Evolutionary conservation across 2,113 vertebrate species (phyloP).

Genomic region (Miniopterus natalensis): DNA sequence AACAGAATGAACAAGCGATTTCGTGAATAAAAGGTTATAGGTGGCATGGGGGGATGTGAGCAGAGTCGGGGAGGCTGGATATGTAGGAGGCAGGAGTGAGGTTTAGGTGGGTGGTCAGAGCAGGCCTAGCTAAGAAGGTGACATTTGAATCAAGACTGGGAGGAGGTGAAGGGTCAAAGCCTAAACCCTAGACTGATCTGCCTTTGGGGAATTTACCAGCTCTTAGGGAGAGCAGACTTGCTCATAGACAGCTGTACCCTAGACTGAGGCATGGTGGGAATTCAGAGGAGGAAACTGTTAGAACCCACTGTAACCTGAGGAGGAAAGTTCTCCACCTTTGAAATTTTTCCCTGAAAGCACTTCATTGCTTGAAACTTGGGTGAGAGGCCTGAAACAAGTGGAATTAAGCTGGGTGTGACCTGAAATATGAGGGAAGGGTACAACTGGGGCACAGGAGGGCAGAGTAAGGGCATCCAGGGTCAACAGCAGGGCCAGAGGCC

Average conservation of each 20-base stretch:
- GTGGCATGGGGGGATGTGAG: too few species aligned
- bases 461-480: not conserved
- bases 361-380: not conserved
- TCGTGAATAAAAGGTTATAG: not conserved
- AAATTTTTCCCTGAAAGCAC: not conserved
- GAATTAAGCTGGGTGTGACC: not conserved
- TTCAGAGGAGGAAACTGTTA: not conserved
- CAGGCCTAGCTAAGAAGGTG: not conserved
- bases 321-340: not conserved
- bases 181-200: not conserved
- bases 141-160: slow-evolving; percentile 6
- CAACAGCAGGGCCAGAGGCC: not conserved
- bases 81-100: not conserved
- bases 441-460: not conserved
- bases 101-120: not conserved
- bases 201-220: not conserved
- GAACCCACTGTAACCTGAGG: not conserved
- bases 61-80: not conserved
- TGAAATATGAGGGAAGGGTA: not conserved
- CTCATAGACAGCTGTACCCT: accelerated
- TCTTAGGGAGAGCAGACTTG: not conserved
- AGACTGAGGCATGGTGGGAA: too few species aligned
- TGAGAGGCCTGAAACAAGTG: not conserved
- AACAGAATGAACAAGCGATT: not conserved
- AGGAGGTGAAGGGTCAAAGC: not conserved